Conservation (phyloP, 2,888 invertebrate species). For the Branchinecta sandiegonensis region DNA sequence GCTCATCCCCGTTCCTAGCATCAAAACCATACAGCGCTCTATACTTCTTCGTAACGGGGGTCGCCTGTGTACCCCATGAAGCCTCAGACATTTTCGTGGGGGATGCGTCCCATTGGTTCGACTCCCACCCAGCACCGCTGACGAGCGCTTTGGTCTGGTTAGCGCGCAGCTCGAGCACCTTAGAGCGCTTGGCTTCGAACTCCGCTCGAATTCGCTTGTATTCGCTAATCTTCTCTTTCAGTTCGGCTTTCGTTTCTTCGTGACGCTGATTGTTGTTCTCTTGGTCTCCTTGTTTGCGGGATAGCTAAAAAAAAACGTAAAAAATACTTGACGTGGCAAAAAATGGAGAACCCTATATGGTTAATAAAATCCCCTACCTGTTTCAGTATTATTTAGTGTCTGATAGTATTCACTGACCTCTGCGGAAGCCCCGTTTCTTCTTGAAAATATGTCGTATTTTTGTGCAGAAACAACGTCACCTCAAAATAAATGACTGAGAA, state of each 20-base stretch:
- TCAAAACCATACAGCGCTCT: slow-evolving; percentile 86
- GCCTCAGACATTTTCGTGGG: not conserved
- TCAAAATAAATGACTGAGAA: too few species aligned
- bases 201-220: slow-evolving; percentile 49
- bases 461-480: too few species aligned
- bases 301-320: slow-evolving; percentile 40
- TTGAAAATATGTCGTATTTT: too few species aligned
- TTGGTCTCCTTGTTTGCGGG: slow-evolving; percentile 60
- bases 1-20: slow-evolving; percentile 79
- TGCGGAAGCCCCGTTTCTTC: too few species aligned
- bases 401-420: too few species aligned
- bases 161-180: slow-evolving; percentile 29
- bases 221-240: slow-evolving; percentile 50
- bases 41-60: slow-evolving; percentile 43
- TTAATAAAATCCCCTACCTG: too few species aligned
- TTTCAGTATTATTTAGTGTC: too few species aligned
- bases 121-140: slow-evolving; percentile 15
- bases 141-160: slow-evolving; percentile 17
- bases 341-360: too few species aligned
- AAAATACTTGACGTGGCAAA: too few species aligned
- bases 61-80: slow-evolving; percentile 7
- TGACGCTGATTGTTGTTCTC: slow-evolving; percentile 63
- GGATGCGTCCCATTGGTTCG: slow-evolving; percentile 17
- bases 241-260: slow-evolving; percentile 52
- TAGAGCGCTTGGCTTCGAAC: slow-evolving; percentile 52